Conservation (phyloP, 2,888 invertebrate genomes). For the Ophioninae sp. region DNA sequence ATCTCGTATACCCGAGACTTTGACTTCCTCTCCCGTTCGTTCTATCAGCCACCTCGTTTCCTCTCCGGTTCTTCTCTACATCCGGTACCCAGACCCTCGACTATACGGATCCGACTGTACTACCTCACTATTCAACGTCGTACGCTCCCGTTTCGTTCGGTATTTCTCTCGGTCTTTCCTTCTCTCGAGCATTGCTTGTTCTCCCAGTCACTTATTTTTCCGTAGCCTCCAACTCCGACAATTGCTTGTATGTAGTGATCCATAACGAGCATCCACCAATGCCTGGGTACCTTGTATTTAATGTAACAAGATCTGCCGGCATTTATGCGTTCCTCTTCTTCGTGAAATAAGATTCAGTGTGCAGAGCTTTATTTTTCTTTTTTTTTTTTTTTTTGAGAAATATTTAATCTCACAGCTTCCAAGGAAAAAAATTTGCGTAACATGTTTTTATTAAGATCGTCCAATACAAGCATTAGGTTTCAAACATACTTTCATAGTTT, state of each 20-base stretch:
- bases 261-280: slow-evolving; percentile 37
- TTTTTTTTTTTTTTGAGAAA: too few species aligned
- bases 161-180: slow-evolving; percentile 45
- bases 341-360: background rate
- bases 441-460: background rate
- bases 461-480: too few species aligned
- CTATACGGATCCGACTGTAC: slow-evolving; percentile 32
- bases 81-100: slow-evolving; percentile 54
- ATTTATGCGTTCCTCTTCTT: slow-evolving; percentile 8
- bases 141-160: slow-evolving; percentile 35
- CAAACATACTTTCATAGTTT: too few species aligned
- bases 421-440: background rate
- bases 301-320: slow-evolving; percentile 1
- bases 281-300: slow-evolving; percentile 2
- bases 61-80: slow-evolving; percentile 69
- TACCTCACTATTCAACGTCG: slow-evolving; percentile 33
- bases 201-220: slow-evolving; percentile 56
- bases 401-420: background rate
- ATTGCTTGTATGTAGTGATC: slow-evolving; percentile 29
- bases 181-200: slow-evolving; percentile 56
- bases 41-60: slow-evolving; percentile 69
- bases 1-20: slow-evolving; percentile 56
- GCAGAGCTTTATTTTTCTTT: background rate
- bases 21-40: slow-evolving; percentile 52
- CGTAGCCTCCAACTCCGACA: slow-evolving; percentile 24